Percentiles rank a stretch among this genome's conserved stretches.
Evolutionary conservation across 2,888 invertebrate species (phyloP).

Genomic region (Macrosoma leucophasiata): DNA sequence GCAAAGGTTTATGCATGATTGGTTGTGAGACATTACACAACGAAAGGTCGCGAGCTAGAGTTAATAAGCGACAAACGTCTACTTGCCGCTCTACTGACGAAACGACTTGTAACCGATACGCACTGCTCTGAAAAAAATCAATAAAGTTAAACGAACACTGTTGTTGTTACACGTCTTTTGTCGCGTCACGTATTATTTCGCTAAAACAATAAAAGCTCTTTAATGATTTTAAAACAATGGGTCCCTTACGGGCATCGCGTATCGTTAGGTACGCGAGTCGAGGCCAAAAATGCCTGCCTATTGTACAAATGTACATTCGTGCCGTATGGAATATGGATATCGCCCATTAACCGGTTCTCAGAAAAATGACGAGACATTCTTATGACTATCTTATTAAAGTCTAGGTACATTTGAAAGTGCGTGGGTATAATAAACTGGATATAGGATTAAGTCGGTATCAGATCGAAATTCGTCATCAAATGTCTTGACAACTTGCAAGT

Average conservation of each 20-base stretch:
- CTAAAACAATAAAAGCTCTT: slow-evolving; percentile 5
- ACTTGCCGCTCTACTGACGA: slow-evolving; percentile 46
- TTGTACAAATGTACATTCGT: slow-evolving; percentile 42
- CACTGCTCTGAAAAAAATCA: too few species aligned
- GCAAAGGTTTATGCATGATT: slow-evolving; percentile 56
- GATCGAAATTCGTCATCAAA: too few species aligned
- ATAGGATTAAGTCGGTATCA: too few species aligned
- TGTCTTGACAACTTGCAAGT: too few species aligned
- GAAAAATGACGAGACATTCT: slow-evolving; percentile 58
- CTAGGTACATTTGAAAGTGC: too few species aligned
- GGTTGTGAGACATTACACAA: slow-evolving; percentile 47
- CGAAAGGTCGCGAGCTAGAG: slow-evolving; percentile 44
- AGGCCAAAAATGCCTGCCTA: too few species aligned
- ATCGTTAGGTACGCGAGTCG: slow-evolving; percentile 37
- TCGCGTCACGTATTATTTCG: slow-evolving; percentile 4
- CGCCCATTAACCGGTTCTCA: slow-evolving; percentile 57
- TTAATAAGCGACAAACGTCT: slow-evolving; percentile 48
- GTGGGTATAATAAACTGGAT: too few species aligned
- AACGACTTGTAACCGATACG: too few species aligned
- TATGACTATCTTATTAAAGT: too few species aligned
- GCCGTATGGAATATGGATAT: slow-evolving; percentile 39
- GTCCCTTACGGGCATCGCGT: slow-evolving; percentile 11
- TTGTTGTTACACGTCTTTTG: too few species aligned
- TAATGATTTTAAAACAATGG: slow-evolving; percentile 16
- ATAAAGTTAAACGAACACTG: too few species aligned